Base-by-base conservation (phyloP, 2,797 vertebrate species). In the Odontamblyopus lacepedii region DNA sequence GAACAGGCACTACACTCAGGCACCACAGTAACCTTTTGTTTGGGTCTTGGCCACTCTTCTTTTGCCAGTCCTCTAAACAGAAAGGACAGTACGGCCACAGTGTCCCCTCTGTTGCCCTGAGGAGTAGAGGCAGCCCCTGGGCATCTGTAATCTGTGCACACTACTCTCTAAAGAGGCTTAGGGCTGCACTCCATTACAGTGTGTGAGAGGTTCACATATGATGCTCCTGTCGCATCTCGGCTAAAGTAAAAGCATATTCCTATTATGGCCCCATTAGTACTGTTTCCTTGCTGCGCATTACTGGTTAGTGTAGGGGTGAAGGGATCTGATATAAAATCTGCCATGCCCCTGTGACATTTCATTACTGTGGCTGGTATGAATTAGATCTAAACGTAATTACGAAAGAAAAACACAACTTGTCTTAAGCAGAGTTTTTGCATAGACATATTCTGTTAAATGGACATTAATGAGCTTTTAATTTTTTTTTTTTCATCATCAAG, bases 61-160 rank as follows among this genome's bases (percentile, higher is more conserved):
- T 65, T 76, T 84, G 91, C 91, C 89, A 89, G 82, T 85, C 85
- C 73, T 75, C 70, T 32, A 35, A 78, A 81, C 86, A 80, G 86
- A 92, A 87, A 78, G 84, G 87, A 83, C 86, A 87, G 80, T 76
- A 23, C 75, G 74, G 75, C 73, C 79, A 84, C 80, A 87, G 80
- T 85, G 77, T 82, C 73, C 81, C 83, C 76, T 74, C 65, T 9
- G 57, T 59, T 80, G 87, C 88, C 70, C 60, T 50, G 84, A 88
- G 83, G 90, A 86, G 78, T 86, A 83, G 88, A 90, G 91, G 32
- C 80, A 77, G 84, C 84, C 87, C 85, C 86, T 84, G 79, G 91
- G 91, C 92, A 91, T 91, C 92, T 94, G 92, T 94, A 94, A 93
- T 88, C 27, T 67, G 48, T 88, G 89, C 89, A 89, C 92, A 93